Evolutionary conservation across 2,113 vertebrate species (phyloP).

Genomic region (Leptobrachium ailaonicum): DNA sequence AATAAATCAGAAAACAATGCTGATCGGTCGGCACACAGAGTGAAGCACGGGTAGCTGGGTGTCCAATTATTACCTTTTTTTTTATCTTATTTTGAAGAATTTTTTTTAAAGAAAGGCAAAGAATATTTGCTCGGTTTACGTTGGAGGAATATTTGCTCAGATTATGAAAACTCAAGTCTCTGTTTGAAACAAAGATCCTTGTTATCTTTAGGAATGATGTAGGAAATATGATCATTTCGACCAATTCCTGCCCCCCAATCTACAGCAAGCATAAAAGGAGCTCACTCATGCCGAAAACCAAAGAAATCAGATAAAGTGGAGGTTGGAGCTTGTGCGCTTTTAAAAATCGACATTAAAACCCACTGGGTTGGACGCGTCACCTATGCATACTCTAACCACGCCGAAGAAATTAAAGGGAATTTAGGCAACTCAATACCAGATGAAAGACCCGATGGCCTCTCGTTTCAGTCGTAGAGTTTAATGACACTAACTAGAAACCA

Average conservation of each 20-base stretch:
- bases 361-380: constrained; percentile 39
- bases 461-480: constrained; percentile 60
- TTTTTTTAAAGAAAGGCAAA: no score
- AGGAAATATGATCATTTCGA: constrained; percentile 57
- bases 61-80: no score
- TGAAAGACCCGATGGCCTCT: constrained; percentile 58
- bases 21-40: no score
- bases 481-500: constrained; percentile 66
- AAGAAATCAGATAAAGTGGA: constrained; percentile 59
- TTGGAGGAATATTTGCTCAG: no score
- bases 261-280: constrained; percentile 54
- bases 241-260: constrained; percentile 46
- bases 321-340: constrained; percentile 53
- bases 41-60: no score
- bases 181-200: constrained; percentile 66
- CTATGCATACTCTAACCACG: constrained; percentile 55
- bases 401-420: constrained; percentile 52
- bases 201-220: constrained; percentile 58
- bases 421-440: constrained; percentile 58
- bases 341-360: constrained; percentile 58
- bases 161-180: background rate
- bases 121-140: no score
- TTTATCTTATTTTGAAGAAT: no score
- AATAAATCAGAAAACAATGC: no score
- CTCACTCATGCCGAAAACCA: constrained; percentile 43